Evolutionary conservation across 2,797 vertebrate species (phyloP).

Genomic region (Neomorphus geoffroyi): DNA sequence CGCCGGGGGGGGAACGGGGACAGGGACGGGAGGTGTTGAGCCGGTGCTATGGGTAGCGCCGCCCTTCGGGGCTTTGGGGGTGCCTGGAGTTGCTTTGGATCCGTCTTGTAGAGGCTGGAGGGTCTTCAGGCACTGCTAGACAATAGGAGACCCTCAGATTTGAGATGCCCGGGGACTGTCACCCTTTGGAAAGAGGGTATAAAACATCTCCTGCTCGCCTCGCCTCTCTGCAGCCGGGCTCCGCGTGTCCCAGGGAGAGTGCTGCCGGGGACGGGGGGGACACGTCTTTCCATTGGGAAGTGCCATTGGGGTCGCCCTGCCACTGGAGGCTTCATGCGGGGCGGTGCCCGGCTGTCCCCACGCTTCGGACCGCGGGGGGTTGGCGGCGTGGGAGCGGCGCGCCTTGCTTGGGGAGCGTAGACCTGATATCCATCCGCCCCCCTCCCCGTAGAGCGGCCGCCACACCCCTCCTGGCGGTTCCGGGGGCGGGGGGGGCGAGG

Average conservation of each 20-base stretch:
- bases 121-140: neutral
- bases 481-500: neutral
- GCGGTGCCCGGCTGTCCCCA: too few relatives aligned
- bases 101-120: neutral
- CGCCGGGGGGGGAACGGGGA: neutral
- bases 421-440: neutral
- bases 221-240: too few relatives aligned
- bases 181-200: neutral
- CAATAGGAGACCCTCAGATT: neutral
- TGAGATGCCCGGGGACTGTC: neutral
- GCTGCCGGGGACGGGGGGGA: too few relatives aligned
- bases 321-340: neutral
- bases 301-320: neutral
- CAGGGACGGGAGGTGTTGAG: neutral
- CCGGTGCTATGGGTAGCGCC: fast-evolving
- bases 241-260: too few relatives aligned
- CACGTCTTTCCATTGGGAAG: too few relatives aligned
- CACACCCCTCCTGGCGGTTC: neutral
- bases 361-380: too few relatives aligned
- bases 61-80: neutral
- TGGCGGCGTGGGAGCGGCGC: neutral
- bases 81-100: neutral
- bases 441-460: neutral
- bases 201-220: too few relatives aligned
- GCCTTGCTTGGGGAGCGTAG: too few relatives aligned